phyloP scores from a whole-genome alignment of 2,113 vertebrate species.

The Todiramphus saurophagus region DNA sequence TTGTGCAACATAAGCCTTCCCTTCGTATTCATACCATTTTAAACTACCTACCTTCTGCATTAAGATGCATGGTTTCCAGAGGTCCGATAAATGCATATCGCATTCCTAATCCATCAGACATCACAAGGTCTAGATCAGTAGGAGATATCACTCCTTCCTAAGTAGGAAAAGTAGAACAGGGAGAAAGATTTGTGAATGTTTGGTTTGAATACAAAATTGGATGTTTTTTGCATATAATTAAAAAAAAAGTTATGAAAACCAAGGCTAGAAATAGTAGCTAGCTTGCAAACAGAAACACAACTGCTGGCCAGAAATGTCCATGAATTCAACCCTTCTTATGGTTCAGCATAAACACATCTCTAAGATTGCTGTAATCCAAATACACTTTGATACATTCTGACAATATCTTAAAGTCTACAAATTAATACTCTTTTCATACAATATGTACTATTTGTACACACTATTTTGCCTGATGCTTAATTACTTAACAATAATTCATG shows the following conservation, averaged over 20 bases:
- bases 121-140: conserved; percentile 91
- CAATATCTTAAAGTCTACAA: not conserved
- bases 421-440: not conserved
- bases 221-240: not conserved
- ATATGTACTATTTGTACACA: not conserved
- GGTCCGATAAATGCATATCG: conserved; percentile 95
- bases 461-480: not conserved
- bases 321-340: not conserved
- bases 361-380: not conserved
- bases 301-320: not conserved
- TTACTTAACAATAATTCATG: not conserved
- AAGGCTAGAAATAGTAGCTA: not conserved
- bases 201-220: not conserved
- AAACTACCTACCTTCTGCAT: conserved; percentile 83
- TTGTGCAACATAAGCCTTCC: not conserved
- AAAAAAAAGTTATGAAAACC: not conserved
- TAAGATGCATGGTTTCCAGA: conserved; percentile 97
- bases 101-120: conserved; percentile 96
- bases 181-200: conserved; percentile 5
- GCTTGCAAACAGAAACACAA: not conserved
- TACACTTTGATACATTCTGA: not conserved
- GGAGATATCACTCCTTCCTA: conserved; percentile 93
- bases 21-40: not conserved
- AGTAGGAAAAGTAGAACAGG: not conserved
- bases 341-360: not conserved